A percentile compares a stretch with the other conserved stretches of the same genome.
Conservation (phyloP, 2,113 vertebrate genomes). For the Saimiri boliviensis region DNA sequence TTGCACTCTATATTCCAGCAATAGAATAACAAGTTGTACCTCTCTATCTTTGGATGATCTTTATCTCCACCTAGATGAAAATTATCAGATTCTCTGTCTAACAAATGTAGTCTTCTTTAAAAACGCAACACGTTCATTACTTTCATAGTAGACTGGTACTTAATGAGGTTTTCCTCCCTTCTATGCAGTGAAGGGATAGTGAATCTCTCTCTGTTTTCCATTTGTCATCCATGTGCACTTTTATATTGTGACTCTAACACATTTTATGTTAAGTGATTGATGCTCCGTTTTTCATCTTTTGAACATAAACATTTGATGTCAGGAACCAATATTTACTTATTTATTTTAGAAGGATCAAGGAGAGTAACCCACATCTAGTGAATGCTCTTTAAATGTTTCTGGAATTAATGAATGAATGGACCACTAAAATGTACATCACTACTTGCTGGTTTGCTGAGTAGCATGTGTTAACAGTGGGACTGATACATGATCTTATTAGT, state of each 20-base stretch:
- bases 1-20: not conserved
- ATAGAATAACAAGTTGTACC: accelerated
- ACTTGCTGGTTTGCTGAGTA: not conserved
- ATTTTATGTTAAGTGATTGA: not conserved
- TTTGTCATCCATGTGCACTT: not conserved
- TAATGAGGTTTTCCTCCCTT: not conserved
- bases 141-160: accelerated
- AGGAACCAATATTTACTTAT: not conserved
- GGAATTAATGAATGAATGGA: not conserved
- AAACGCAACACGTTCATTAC: not conserved
- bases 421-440: not conserved
- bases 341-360: not conserved
- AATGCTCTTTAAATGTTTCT: not conserved
- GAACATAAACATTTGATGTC: not conserved
- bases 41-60: not conserved
- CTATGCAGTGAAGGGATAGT: not conserved
- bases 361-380: not conserved
- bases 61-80: not conserved
- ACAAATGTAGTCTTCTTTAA: not conserved
- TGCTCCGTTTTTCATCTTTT: not conserved
- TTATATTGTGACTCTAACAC: not conserved
- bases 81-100: not conserved
- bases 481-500: not conserved
- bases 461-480: not conserved
- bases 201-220: not conserved